phyloP scores from a whole-genome alignment of 2,797 vertebrate species.

The Girardinus metallicus region DNA sequence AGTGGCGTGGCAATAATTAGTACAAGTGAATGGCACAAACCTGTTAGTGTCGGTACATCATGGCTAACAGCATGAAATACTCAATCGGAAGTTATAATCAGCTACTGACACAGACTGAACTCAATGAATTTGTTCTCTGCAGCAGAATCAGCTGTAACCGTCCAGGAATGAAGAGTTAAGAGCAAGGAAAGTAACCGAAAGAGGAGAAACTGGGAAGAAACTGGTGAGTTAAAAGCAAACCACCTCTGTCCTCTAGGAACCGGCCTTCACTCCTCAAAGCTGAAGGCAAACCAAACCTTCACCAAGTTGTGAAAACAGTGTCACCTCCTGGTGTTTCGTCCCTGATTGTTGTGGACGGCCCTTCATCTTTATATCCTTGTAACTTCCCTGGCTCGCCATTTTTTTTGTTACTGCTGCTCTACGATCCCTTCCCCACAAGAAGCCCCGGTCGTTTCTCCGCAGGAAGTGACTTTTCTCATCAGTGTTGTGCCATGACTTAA shows the following conservation, averaged over 20 bases:
- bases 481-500: not conserved
- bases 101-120: not conserved
- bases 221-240: not conserved
- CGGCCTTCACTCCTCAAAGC: not conserved
- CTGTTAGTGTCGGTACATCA: not conserved
- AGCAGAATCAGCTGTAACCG: not conserved
- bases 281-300: not conserved
- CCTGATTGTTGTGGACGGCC: not conserved
- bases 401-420: not conserved
- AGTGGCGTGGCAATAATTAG: slow-evolving; percentile 1
- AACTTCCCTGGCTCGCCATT: not conserved
- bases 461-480: not conserved
- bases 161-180: not conserved
- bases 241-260: not conserved
- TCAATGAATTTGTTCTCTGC: not conserved
- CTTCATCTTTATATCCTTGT: not conserved
- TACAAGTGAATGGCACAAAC: slow-evolving; percentile 31
- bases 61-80: not conserved
- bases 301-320: not conserved
- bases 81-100: not conserved
- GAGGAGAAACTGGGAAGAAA: too few species aligned
- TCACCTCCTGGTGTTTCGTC: too few species aligned
- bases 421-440: not conserved
- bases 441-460: not conserved
- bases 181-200: not conserved